These are phyloP conservation scores for Burhinus oedicnemus DNA, from an alignment of 2,113 vertebrate species.

Conservation along the genomic window DNA sequence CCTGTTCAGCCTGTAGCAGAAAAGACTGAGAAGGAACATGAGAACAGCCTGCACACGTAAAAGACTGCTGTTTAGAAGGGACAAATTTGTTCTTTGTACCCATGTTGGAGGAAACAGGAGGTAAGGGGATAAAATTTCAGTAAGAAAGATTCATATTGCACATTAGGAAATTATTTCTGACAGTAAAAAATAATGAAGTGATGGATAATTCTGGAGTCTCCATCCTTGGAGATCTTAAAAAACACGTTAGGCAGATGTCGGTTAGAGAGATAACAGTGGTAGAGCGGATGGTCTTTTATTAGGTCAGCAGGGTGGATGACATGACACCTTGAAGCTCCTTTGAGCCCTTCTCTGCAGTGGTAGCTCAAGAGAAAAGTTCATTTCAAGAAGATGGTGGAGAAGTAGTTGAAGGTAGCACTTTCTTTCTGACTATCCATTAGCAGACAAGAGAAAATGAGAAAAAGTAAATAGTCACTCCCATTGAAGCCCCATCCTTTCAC, in stretches of 20 bases:
- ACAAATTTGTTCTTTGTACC: not conserved
- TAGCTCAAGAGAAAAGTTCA: not conserved
- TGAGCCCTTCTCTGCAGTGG: not conserved
- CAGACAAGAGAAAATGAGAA: not conserved
- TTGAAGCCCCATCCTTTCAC: not conserved
- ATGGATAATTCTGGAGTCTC: not conserved
- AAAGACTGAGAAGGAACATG: not conserved
- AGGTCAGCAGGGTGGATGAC: not conserved
- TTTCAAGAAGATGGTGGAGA: not conserved
- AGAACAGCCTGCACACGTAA: not conserved
- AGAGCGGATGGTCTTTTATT: not conserved
- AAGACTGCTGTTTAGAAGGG: not conserved
- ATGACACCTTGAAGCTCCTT: not conserved
- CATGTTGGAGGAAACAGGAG: not conserved
- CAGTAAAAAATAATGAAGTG: not conserved
- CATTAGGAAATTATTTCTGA: not conserved
- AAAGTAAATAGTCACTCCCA: not conserved
- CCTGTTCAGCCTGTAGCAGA: not conserved
- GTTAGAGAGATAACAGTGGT: not conserved
- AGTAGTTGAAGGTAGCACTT: not conserved
- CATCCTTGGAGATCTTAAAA: not conserved
- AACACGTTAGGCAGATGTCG: fast-evolving
- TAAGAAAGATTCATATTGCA: not conserved
- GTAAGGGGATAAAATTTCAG: not conserved
- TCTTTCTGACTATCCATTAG: not conserved